Percentiles rank a stretch among this genome's conserved stretches.
Conservation (phyloP, 30 jellyfish, hydroid and myxozoan species). For the Hydra vulgaris region DNA sequence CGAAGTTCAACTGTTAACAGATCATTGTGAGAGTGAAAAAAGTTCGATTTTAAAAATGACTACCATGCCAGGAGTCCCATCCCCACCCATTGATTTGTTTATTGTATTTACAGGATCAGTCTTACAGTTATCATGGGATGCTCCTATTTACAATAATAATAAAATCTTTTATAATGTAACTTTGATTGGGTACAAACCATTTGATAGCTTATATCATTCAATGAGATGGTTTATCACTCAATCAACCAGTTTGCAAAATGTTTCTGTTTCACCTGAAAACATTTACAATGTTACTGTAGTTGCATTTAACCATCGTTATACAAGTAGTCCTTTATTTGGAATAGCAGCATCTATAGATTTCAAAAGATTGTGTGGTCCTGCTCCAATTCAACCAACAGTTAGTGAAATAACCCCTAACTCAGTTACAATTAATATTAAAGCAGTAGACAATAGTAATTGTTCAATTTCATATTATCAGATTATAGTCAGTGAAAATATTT, state of each 20-base stretch:
- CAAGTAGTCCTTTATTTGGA: background rate
- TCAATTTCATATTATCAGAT: background rate
- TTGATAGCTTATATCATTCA: background rate
- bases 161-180: background rate
- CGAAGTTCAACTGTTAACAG: background rate
- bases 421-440: background rate
- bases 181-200: background rate
- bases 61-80: background rate
- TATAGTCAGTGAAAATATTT: background rate
- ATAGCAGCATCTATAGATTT: background rate
- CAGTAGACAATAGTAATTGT: background rate
- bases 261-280: background rate
- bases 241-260: background rate
- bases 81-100: background rate
- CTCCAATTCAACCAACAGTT: background rate
- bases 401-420: background rate
- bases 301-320: background rate
- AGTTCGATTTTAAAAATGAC: background rate
- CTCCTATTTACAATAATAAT: background rate
- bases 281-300: background rate
- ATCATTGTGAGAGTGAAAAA: background rate
- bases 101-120: background rate
- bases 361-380: background rate
- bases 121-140: background rate
- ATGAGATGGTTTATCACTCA: background rate